phyloP scores from a whole-genome alignment of 2,113 vertebrate species.

The Platichthys stellatus region DNA sequence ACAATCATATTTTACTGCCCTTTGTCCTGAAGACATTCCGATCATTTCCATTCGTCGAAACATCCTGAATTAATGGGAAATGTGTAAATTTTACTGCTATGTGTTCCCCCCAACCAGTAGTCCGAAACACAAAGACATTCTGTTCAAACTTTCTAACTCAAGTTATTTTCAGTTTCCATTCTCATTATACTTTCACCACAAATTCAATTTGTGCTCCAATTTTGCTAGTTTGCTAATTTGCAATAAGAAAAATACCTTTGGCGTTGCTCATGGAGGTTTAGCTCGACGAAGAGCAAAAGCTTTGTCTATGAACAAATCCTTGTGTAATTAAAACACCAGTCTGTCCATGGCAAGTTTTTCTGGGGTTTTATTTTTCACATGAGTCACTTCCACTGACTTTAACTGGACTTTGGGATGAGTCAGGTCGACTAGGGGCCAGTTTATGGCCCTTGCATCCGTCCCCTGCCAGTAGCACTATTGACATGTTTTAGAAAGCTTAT shows the following conservation, averaged over 20 bases:
- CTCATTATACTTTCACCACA: background rate
- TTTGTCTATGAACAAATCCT: background rate
- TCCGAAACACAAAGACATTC: background rate
- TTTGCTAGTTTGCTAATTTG: background rate
- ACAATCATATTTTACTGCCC: too few relatives aligned
- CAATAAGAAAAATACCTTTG: background rate
- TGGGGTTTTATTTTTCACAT: background rate
- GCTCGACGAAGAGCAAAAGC: constrained; percentile 32
- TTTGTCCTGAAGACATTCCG: too few relatives aligned
- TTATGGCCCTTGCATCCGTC: constrained; percentile 23
- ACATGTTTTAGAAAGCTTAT: constrained; percentile 59
- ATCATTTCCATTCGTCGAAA: too few relatives aligned
- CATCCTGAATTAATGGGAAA: too few relatives aligned
- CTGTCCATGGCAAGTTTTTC: background rate
- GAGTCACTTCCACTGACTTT: constrained; percentile 30
- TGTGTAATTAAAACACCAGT: constrained; percentile 19
- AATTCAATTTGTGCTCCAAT: background rate
- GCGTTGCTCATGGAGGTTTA: constrained; percentile 20
- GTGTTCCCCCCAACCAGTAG: too few relatives aligned
- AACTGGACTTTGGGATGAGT: constrained; percentile 21
- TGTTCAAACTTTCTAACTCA: too few relatives aligned
- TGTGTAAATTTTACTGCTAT: too few relatives aligned
- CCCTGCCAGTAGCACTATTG: constrained; percentile 37
- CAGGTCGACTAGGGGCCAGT: constrained; percentile 6
- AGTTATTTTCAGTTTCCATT: background rate